Evolutionary conservation across 2,113 vertebrate genomes (phyloP).

Genomic region (Okapia johnstoni): DNA sequence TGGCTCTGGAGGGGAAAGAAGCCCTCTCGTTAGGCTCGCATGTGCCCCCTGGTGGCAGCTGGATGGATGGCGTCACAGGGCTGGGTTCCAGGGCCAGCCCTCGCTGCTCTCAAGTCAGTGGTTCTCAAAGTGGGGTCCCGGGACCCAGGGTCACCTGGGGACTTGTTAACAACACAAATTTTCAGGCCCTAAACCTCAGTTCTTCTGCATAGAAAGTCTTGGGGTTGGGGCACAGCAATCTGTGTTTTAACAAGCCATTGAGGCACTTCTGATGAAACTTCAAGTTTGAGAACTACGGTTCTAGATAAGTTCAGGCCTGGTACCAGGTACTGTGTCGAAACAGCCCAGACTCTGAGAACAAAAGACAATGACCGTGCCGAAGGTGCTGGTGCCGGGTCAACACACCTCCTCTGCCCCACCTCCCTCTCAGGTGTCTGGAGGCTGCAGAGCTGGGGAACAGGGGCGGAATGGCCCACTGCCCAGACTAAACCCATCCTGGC

Average conservation of each 20-base stretch:
- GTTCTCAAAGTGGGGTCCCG: neutral
- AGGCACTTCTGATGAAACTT: neutral
- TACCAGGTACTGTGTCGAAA: neutral
- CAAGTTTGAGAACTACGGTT: neutral
- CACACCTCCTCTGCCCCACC: no score
- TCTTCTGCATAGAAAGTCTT: neutral
- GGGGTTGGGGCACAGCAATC: neutral
- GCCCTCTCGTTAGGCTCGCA: neutral
- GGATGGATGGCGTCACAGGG: neutral
- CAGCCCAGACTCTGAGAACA: neutral
- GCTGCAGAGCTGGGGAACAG: neutral
- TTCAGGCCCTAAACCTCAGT: neutral
- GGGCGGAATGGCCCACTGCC: neutral
- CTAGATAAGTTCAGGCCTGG: neutral
- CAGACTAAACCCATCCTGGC: neutral
- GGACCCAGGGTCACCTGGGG: neutral
- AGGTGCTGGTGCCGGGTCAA: neutral
- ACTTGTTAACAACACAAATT: neutral
- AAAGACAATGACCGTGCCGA: neutral
- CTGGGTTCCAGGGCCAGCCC: neutral
- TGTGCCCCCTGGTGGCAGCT: conserved; percentile 60
- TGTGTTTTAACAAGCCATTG: neutral
- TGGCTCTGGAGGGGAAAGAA: neutral
- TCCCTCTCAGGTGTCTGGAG: neutral
- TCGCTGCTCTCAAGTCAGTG: neutral